Base-by-base conservation (phyloP, 2,113 vertebrate genomes). In the Tenrec ecaudatus region DNA sequence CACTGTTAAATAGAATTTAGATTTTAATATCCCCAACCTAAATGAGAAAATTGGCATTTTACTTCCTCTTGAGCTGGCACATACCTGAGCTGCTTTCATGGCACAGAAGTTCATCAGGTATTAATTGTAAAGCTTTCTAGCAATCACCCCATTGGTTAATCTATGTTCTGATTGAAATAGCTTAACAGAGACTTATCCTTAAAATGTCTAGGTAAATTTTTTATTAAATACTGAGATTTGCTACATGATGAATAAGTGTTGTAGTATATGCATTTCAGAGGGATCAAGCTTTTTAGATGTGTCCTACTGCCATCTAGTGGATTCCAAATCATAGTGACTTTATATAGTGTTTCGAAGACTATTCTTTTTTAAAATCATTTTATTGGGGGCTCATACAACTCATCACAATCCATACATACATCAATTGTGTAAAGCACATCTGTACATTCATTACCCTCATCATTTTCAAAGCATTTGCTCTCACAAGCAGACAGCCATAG, bases 1-100 rank as follows among this genome's bases (percentile, higher is more conserved):
- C 23, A 60, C 20, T 90, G 92, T 93, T 82, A 92, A 82, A 33
- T 88, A 66, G 60, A 88, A 92, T 77, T 77, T 77, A 93, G 38
- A 29, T 88, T 88, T 10, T 94, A 75, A 82, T 88, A 29, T 75
- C 38, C 80, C 89, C 31, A 90, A 47, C 75, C 20, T 78, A 62
- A 88, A 68, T 80, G 47, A 92, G 64, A 91, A 91, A 38, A 71
- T 81, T 2, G 57, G 19, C 23, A 89, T 87, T 78, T 86, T 68
- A 75, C 86, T 93, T 73, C 58, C 19, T 68, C 31, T 84, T 83
- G 75, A 85, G 76, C 33, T 88, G 84, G 38, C 9, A 89, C 16
- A 29, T 0, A 76, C 23, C 10, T 57, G 33, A 82, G 3, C 89
- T 94, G 69, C 68, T n/a, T 73, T 78, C 77, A 43, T 77, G 93